Evolutionary conservation across 2,797 vertebrate species (phyloP).

Genomic region (Rhinatrema bivittatum): DNA sequence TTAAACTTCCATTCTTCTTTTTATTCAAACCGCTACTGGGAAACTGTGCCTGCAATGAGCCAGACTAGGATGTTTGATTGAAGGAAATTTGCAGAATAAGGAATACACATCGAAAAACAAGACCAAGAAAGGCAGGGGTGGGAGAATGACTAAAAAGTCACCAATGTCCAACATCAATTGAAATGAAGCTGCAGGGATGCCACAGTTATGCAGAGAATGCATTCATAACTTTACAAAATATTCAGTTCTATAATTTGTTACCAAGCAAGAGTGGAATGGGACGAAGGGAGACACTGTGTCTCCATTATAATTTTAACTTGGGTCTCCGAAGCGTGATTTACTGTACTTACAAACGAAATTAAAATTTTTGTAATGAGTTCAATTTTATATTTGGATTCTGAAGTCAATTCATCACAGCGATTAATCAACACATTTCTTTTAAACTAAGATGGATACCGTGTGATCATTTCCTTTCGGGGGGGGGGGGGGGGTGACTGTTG

Average conservation of each 20-base stretch:
- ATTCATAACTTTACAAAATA: conserved; percentile 41
- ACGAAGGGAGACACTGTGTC: conserved; percentile 27
- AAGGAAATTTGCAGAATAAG: conserved; percentile 29
- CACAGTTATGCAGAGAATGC: conserved; percentile 42
- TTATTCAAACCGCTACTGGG: conserved; percentile 39
- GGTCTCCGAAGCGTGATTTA: conserved; percentile 20
- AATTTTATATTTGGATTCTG: too few species aligned
- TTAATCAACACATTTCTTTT: too few species aligned
- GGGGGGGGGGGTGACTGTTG: too few species aligned
- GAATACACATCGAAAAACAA: conserved; percentile 27
- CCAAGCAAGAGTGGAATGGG: conserved; percentile 26
- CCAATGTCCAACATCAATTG: conserved; percentile 30
- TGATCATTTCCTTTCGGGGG: too few species aligned
- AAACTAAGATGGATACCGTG: too few species aligned
- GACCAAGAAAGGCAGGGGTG: conserved; percentile 32
- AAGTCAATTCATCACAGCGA: too few species aligned
- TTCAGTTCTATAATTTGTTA: conserved; percentile 21
- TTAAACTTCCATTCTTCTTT: conserved; percentile 45
- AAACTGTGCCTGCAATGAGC: conserved; percentile 39
- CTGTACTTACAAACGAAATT: too few species aligned
- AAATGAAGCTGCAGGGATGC: conserved; percentile 37
- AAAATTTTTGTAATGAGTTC: too few species aligned
- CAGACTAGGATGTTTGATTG: conserved; percentile 35
- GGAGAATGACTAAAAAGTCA: conserved; percentile 37
- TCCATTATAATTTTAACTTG: conserved; percentile 22